A percentile compares a stretch with the other conserved stretches of the same genome.
Evolutionary conservation across 2,888 invertebrate species (phyloP).

Genomic region (Drosophila paranaensis): DNA sequence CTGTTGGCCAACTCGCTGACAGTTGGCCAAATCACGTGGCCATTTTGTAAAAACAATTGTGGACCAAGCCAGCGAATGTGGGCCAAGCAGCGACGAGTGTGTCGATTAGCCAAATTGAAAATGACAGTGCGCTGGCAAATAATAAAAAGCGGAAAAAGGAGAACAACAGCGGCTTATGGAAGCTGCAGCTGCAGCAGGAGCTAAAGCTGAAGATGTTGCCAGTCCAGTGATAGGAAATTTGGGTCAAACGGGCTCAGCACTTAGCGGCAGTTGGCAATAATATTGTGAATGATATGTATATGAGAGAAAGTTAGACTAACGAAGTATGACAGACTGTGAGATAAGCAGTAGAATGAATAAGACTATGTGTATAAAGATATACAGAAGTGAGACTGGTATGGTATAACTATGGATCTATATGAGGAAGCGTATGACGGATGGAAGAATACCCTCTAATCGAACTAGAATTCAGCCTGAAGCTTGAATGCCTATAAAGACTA

Average conservation of each 20-base stretch:
- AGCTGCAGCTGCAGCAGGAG: conserved; percentile 48
- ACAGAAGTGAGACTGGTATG: neutral
- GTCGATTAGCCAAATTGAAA: conserved; percentile 78
- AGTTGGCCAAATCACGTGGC: conserved; percentile 71
- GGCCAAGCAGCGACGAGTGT: conserved; percentile 32
- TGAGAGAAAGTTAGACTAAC: neutral
- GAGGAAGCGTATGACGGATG: too few relatives aligned
- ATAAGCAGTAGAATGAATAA: neutral
- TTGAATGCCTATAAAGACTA: too few relatives aligned
- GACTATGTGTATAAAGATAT: neutral
- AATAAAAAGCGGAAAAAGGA: conserved; percentile 17
- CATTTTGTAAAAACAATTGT: conserved; percentile 65
- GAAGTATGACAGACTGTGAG: neutral
- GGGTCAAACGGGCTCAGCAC: conserved; percentile 31
- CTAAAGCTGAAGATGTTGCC: conserved; percentile 41
- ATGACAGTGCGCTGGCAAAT: conserved; percentile 58
- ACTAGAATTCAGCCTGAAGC: too few relatives aligned
- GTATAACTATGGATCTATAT: too few relatives aligned
- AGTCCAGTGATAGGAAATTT: conserved; percentile 18
- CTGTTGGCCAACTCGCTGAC: conserved; percentile 38
- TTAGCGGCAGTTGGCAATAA: neutral
- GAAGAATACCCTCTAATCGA: too few relatives aligned
- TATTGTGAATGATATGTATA: conserved; percentile 1
- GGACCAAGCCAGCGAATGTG: conserved; percentile 29
- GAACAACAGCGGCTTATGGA: conserved; percentile 59